Evolutionary conservation across 2,113 vertebrate species (phyloP).

Genomic region (Syngnathus floridae): DNA sequence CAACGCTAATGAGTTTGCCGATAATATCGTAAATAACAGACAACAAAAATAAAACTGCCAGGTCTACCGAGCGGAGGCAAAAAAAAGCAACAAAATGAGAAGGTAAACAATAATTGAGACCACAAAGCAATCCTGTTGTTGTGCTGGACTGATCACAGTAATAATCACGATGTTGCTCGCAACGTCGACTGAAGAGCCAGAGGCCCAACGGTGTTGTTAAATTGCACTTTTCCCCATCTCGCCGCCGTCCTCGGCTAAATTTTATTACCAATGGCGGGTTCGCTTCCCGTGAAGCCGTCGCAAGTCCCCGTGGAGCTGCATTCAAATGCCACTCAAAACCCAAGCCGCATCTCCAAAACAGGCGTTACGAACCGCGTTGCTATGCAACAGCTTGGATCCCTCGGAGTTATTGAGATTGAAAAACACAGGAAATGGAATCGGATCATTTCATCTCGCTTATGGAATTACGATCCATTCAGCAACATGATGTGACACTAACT

Average conservation of each 20-base stretch:
- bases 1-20: too few relatives aligned
- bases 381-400: conserved; percentile 23
- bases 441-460: background rate
- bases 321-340: conserved; percentile 8
- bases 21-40: too few relatives aligned
- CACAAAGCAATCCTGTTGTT: background rate
- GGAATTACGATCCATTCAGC: background rate
- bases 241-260: conserved; percentile 2
- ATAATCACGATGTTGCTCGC: background rate
- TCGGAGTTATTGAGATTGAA: conserved; percentile 1
- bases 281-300: background rate
- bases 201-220: background rate
- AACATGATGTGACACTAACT: background rate
- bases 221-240: background rate
- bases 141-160: background rate
- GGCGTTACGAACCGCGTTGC: conserved; percentile 13
- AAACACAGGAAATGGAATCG: conserved; percentile 1
- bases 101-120: background rate
- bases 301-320: conserved; percentile 6
- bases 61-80: background rate
- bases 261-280: conserved; percentile 7
- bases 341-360: conserved; percentile 21
- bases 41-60: background rate
- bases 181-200: background rate
- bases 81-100: conserved; percentile 4